A percentile compares a stretch with the other conserved stretches of the same genome.
phyloP scores from a whole-genome alignment of 1,140 invertebrate genomes.

The Drosophila rufa region DNA sequence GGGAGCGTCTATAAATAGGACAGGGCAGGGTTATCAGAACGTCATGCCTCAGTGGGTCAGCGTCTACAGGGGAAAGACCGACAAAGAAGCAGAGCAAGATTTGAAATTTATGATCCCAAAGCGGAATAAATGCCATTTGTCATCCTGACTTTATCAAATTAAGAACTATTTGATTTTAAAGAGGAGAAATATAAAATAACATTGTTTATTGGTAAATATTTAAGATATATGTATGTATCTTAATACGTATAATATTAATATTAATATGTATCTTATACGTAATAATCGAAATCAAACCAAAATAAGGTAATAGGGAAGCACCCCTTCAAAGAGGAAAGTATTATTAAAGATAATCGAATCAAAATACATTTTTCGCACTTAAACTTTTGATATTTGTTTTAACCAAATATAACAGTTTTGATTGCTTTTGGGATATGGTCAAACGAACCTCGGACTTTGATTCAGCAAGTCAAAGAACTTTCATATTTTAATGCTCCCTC shows the following conservation, averaged over 20 bases:
- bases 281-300: neutral
- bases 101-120: conserved; percentile 45
- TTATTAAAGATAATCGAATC: neutral
- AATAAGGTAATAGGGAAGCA: neutral
- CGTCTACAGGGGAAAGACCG: conserved; percentile 40
- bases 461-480: no score
- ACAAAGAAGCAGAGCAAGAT: conserved; percentile 27
- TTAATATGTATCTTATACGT: no score
- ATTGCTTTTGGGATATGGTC: neutral
- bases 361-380: no score
- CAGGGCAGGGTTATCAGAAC: conserved; percentile 78
- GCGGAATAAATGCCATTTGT: conserved; percentile 1
- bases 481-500: no score
- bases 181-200: neutral
- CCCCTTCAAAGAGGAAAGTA: neutral
- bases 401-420: neutral
- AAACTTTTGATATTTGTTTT: neutral
- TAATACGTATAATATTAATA: no score
- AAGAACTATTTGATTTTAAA: neutral
- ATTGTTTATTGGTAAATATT: neutral
- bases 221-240: no score
- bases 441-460: no score
- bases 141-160: neutral
- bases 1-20: conserved; percentile 64
- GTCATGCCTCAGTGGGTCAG: conserved; percentile 77